These are phyloP conservation scores for Heliothis virescens DNA, from an alignment of 1,140 invertebrate species.

Conservation along the genomic window DNA sequence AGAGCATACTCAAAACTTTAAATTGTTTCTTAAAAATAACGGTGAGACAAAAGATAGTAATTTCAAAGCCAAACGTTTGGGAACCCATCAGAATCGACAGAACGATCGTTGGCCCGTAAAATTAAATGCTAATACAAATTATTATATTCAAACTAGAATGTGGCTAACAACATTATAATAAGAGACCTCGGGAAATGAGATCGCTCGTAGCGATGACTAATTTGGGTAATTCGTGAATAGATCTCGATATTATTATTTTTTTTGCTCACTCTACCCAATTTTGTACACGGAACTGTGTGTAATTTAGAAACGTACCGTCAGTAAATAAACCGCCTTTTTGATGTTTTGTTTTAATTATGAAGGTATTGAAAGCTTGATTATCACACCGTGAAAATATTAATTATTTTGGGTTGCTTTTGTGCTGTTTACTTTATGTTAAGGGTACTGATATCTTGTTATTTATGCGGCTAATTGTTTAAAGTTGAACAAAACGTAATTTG, in stretches of 20 bases:
- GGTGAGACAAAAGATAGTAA: constrained; percentile 58
- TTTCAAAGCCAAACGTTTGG: constrained; percentile 65
- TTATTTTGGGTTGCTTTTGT: constrained; percentile 35
- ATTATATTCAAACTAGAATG: constrained; percentile 77
- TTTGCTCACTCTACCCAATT: constrained; percentile 51
- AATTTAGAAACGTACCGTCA: constrained; percentile 27
- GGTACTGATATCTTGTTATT: constrained; percentile 37
- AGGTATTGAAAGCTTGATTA: constrained; percentile 42
- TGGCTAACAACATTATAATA: constrained; percentile 82
- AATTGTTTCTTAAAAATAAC: constrained; percentile 47
- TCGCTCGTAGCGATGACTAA: constrained; percentile 73
- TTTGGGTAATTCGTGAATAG: constrained; percentile 61
- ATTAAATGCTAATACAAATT: constrained; percentile 84
- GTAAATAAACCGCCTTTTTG: constrained; percentile 48
- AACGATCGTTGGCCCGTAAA: constrained; percentile 73
- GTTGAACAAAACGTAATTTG: constrained; percentile 14
- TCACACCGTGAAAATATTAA: constrained; percentile 42
- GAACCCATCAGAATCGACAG: constrained; percentile 74
- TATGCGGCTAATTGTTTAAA: constrained; percentile 31
- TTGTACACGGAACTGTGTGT: constrained; percentile 55
- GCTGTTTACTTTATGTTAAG: constrained; percentile 31
- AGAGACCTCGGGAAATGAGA: constrained; percentile 69
- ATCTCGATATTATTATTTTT: constrained; percentile 53
- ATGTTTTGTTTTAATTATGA: constrained; percentile 48
- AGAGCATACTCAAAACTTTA: neutral